Evolutionary conservation across 2,888 invertebrate genomes (phyloP).

Genomic region (Poecilus cupreus): DNA sequence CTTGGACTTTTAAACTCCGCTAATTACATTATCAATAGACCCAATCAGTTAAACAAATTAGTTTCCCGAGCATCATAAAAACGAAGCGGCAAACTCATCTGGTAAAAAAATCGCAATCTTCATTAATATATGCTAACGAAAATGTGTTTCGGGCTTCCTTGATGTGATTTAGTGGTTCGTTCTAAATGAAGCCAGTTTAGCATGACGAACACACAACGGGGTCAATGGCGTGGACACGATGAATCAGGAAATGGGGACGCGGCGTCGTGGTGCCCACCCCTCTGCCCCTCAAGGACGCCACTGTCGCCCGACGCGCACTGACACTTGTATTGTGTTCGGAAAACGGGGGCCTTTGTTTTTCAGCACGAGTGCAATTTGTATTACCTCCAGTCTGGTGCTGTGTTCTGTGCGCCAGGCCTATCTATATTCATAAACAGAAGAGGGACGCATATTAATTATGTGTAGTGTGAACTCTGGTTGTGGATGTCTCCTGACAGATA

Average conservation of each 20-base stretch:
- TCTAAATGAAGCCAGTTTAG: constrained; percentile 70
- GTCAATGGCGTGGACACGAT: constrained; percentile 74
- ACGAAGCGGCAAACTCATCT: neutral
- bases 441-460: constrained; percentile 45
- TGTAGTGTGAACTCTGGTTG: neutral
- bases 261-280: constrained; percentile 61
- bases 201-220: constrained; percentile 69
- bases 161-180: constrained; percentile 69
- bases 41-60: constrained; percentile 12
- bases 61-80: neutral
- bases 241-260: constrained; percentile 71
- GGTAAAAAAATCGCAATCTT: constrained; percentile 32
- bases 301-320: constrained; percentile 66
- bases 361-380: constrained; percentile 68
- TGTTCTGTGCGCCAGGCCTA: constrained; percentile 14
- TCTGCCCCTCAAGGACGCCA: constrained; percentile 53
- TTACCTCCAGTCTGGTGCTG: constrained; percentile 45
- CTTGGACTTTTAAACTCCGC: neutral
- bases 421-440: constrained; percentile 50
- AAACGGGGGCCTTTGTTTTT: constrained; percentile 68
- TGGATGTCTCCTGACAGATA: neutral
- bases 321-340: constrained; percentile 68
- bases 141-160: constrained; percentile 62
- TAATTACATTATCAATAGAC: neutral
- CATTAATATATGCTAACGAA: constrained; percentile 53